Base-by-base conservation (phyloP, 2,888 invertebrate species). In the Abrostola tripartita region DNA sequence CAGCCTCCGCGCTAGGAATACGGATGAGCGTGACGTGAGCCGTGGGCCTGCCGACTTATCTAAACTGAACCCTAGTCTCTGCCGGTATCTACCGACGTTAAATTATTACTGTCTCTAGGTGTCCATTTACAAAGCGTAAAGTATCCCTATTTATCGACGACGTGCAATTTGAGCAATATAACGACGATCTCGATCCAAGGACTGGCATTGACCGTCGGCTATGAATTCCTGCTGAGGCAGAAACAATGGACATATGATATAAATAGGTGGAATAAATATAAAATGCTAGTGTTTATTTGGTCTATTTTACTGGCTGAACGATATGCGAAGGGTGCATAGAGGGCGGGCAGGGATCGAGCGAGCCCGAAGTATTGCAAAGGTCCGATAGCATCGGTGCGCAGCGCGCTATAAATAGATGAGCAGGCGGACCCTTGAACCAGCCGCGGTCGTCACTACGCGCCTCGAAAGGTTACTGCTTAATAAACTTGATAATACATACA, bases 381-480 rank as follows among this genome's bases (percentile, higher is more conserved):
- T 80, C 85, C 85, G 93, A 93, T 94, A 93, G 87, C 89, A 93
- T 93, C 94, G 87, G 78, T 78, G 81, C 86, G 83, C 88, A 82
- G 85, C 84, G 88, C 80, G 80, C 93, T 94, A 94, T 93, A 94
- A 94, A 94, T 94, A 94, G 94, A 89, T 85, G 82, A 81, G 85
- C 87, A 81, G 83, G 86, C 90, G 85, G 92, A 94, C 92, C 92
- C 94, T 93, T 93, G 93, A 93, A 93, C 93, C 91, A 92, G 88
- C 90, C 89, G 86, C 88, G 88, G 86, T 85, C 91, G 86, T 86
- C 90, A 87, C 86, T 84, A 81, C 82, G 81, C 83, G 82, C 86
- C 85, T 86, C 84, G 81, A 86, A 90, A 89, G 89, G 88, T 76
- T 78, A 80, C 74, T 70, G 69, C 77, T 78, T 81, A 81, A 81